phyloP scores from a whole-genome alignment of 2,113 vertebrate genomes.

The Theristicus caerulescens region DNA sequence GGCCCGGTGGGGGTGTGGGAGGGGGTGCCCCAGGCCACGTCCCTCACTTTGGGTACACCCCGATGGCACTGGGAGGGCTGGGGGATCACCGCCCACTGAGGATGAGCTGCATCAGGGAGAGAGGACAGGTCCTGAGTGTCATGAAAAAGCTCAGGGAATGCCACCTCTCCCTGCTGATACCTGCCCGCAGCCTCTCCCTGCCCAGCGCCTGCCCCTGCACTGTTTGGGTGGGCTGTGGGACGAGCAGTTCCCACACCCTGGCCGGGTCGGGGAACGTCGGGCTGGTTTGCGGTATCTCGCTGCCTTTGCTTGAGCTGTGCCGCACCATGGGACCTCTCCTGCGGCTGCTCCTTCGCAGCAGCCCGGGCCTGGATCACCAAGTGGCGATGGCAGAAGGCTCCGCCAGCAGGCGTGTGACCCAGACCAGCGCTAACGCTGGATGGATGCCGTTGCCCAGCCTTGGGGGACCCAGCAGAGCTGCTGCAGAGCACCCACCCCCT shows the following conservation, averaged over 20 bases:
- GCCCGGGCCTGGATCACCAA: background rate
- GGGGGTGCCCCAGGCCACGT: background rate
- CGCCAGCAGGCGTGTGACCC: background rate
- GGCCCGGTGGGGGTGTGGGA: background rate
- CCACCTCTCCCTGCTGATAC: background rate
- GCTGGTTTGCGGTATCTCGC: background rate
- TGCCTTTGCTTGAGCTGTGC: background rate
- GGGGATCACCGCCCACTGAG: background rate
- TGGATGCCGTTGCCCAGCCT: background rate
- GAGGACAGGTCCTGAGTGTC: background rate
- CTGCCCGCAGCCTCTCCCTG: background rate
- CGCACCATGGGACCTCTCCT: background rate
- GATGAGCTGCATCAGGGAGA: background rate
- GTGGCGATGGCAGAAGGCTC: background rate
- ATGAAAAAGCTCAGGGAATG: background rate
- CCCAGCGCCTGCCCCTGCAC: background rate
- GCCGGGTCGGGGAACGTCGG: background rate
- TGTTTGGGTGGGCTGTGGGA: background rate
- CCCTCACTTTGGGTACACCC: background rate
- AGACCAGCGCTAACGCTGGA: background rate
- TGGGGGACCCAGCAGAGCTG: background rate
- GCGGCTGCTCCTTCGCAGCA: background rate
- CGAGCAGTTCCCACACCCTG: background rate
- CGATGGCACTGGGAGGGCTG: background rate
- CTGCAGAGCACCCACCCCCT: background rate